Conservation (phyloP, 2,113 vertebrate genomes). For the Malurus alboscapulatus region DNA sequence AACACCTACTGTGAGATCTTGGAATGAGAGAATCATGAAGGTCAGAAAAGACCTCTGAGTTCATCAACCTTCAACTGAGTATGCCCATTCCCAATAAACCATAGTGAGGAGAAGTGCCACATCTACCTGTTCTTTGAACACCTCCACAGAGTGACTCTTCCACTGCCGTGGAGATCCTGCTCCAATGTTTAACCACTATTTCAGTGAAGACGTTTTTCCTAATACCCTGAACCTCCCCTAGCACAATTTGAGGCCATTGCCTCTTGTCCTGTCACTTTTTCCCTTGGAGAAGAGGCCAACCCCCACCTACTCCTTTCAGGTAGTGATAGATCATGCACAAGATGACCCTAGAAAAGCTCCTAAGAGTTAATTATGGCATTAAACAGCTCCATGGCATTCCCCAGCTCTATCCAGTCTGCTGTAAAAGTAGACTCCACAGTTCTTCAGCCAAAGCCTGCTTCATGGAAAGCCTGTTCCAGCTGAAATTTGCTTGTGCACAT, state of each 20-base stretch:
- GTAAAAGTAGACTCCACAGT: too few relatives aligned
- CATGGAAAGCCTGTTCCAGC: neutral
- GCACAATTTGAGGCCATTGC: neutral
- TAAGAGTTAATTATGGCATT: neutral
- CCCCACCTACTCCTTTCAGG: neutral
- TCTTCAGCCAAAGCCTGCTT: neutral
- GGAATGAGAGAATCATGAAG: neutral
- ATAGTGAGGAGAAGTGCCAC: neutral
- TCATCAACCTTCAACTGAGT: fast-evolving
- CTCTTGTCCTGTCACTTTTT: neutral
- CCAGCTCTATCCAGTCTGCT: neutral
- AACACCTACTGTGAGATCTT: neutral
- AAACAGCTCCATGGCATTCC: neutral
- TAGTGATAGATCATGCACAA: neutral
- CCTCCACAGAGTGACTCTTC: neutral
- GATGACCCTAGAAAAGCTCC: neutral
- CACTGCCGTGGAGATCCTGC: neutral
- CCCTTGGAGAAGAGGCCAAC: neutral
- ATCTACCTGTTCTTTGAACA: neutral
- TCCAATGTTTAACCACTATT: neutral
- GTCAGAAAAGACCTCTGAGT: neutral
- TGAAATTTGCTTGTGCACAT: fast-evolving
- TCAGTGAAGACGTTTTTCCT: neutral
- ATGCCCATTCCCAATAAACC: neutral
- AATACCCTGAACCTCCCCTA: neutral